Base-by-base conservation (phyloP, 2,888 invertebrate species). In the Cremastinae sp. region DNA sequence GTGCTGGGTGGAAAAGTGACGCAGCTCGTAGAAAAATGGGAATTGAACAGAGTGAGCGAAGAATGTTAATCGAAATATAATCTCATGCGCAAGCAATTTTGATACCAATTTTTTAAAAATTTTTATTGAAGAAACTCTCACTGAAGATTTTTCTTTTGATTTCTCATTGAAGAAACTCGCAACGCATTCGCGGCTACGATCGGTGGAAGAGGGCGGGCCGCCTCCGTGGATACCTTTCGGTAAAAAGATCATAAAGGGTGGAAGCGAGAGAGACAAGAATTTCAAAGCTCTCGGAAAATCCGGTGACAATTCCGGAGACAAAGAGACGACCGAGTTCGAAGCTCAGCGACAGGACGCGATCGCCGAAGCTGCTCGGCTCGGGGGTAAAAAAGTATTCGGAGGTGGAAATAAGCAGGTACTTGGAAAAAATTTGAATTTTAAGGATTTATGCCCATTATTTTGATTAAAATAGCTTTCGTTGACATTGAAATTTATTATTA, bases 171-270 rank as follows among this genome's bases (percentile, higher is more conserved):
- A 90, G 88, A 90, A 89, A 86, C 79, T 89, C 16, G 87, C 89
- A n/a, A 80, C 79, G 4, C 89, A 88, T 53, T 86, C 86, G 79
- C 80, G 87, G 91, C 91, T 92, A 61, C 92, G 93, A 38, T 91
- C 92, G 66, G 92, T 92, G 5, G 93, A 92, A 69, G 94, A 95
- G 82, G 95, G 95, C 78, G 96, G 96, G 0, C 96, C 97, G 0
- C 97, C 96, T 47, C 94, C 95, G 43, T 98, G 97, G 96, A 96
- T 97, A 82, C 95, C 97, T 38, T 97, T 98, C 91, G 97, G 97
- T 0, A 94, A 95, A 84, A 94, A 93, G 84, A 92, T 96, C 66
- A 91, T 94, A 82, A 91, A 92, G 62, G 89, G 92, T 2, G 89
- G 92, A 3, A 86, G 89, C 36, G 90, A 92, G 22, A 90, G 92